phyloP scores from a whole-genome alignment of 2,113 vertebrate genomes.

The Kobus ellipsiprymnus region DNA sequence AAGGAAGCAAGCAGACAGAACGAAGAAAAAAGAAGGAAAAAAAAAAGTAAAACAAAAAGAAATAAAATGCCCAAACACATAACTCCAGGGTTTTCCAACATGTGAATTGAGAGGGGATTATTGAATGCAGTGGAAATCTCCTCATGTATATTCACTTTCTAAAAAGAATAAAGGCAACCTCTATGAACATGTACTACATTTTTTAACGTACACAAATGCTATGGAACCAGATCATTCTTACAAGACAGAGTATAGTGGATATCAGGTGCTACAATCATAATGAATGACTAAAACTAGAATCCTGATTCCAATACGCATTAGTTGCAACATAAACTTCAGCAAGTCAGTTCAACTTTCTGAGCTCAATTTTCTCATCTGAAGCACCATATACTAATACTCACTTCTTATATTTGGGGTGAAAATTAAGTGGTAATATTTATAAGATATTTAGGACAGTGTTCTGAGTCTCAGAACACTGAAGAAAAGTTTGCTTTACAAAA shows the following conservation, averaged over 20 bases:
- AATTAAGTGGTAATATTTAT: background rate
- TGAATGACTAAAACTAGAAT: background rate
- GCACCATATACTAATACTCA: background rate
- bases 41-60: background rate
- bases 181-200: accelerated
- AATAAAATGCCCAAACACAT: background rate
- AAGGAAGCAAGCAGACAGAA: background rate
- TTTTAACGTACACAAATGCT: background rate
- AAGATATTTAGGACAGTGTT: background rate
- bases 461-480: background rate
- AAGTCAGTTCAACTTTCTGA: background rate
- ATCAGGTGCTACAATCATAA: background rate
- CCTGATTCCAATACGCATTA: background rate
- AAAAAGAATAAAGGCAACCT: background rate
- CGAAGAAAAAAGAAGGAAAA: background rate
- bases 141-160: background rate
- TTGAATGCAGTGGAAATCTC: background rate
- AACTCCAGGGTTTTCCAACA: background rate
- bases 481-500: background rate
- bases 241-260: background rate
- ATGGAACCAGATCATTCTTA: background rate
- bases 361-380: background rate
- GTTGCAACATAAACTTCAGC: background rate
- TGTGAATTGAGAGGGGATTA: background rate
- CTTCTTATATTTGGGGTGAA: background rate